phyloP scores from a whole-genome alignment of 1,140 invertebrate genomes.

The Cydia fagiglandana region DNA sequence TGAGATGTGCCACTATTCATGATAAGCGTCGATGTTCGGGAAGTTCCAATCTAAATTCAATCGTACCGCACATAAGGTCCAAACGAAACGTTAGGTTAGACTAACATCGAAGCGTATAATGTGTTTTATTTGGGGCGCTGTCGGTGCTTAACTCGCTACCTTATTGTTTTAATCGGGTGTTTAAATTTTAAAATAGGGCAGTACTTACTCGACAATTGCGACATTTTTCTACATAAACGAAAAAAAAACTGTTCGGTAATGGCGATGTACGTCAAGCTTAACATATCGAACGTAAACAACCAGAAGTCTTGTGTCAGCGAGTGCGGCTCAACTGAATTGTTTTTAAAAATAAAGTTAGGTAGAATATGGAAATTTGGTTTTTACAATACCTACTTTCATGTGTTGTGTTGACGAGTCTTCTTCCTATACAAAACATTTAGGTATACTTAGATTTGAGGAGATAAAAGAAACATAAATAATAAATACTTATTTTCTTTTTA shows the following conservation, averaged over 20 bases:
- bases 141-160: neutral
- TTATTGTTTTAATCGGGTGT: conserved; percentile 29
- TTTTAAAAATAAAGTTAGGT: conserved; percentile 5
- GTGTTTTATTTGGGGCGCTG: neutral
- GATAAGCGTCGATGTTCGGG: too few species aligned
- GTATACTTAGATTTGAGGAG: neutral
- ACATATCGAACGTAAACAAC: neutral
- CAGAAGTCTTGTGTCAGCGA: neutral
- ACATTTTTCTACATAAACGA: conserved; percentile 24
- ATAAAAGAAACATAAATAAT: neutral
- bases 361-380: neutral
- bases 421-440: neutral
- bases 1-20: too few species aligned
- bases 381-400: neutral
- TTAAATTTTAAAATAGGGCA: conserved; percentile 24
- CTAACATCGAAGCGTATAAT: neutral
- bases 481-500: neutral
- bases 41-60: neutral
- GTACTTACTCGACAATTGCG: conserved; percentile 28
- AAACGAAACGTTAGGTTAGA: neutral
- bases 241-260: conserved; percentile 21
- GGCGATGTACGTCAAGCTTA: conserved; percentile 14
- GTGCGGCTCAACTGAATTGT: neutral
- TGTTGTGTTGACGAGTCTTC: neutral
- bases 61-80: neutral